Evolutionary conservation across 2,113 vertebrate genomes (phyloP), one percentile per base, ranked within the genome.

Genomic region (Gnathonemus echidnorhynchus): DNA sequence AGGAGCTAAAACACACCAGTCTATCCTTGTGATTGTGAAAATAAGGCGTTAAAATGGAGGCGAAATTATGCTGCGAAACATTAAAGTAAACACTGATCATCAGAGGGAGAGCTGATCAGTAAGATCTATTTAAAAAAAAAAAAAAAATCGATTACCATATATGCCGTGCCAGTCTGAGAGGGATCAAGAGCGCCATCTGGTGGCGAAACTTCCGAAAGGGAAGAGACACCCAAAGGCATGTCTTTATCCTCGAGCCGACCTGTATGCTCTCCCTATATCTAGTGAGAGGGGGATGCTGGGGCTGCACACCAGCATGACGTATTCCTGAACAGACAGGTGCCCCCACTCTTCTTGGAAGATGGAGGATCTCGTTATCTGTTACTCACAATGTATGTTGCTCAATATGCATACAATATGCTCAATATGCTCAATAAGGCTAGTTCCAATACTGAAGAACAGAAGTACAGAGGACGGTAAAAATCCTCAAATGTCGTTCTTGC

Each of bases 271-370:
- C 21, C 6, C 53, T 58, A 24, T 21, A 58, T 58, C 53, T 58
- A 58, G 5, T 46, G n/a, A 46, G 83, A 74, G 49, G 89, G 42
- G 35, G 89, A 83, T 21, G 58, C 52, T 91, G 24, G 80, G 84
- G 70, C 24, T 86, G 84, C 89, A 52, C 89, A 93, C 88, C 88
- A 91, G 86, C 90, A 91, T 90, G 66, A 45, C 70, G 88, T 90
- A 84, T 88, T 15, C 42, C 48, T 39, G 27, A 70, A 90, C 80
- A 42, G 58, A 10, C 11, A 89, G 49, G 24, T 84, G 90, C 90
- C 87, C 87, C 85, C 27, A 88, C n/a, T 80, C 8, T 21, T 15
- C 15, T 53, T 66, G 24, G 19, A 27, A n/a, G 35, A 90, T 45
- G 39, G 56, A 52, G 24, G 1, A 45, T 52, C 4, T 53, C 42